Conservation (phyloP, 2,113 vertebrate species). For the Orcinus orca region DNA sequence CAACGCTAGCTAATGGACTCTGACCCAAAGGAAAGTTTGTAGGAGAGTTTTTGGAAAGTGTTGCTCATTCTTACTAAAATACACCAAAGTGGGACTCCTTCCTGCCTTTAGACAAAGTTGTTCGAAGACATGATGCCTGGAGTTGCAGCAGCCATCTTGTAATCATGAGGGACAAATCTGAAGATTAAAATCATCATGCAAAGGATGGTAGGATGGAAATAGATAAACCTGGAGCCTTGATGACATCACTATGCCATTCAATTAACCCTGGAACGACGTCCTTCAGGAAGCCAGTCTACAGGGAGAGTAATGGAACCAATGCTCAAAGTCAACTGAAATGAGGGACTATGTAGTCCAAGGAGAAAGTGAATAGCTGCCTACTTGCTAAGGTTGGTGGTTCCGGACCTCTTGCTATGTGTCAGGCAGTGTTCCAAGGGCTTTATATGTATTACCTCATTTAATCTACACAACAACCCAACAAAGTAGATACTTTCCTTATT, state of each 20-base stretch:
- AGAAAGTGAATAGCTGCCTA: background rate
- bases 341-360: background rate
- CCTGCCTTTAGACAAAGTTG: background rate
- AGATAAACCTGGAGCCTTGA: background rate
- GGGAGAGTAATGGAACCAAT: background rate
- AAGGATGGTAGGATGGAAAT: background rate
- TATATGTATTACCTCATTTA: background rate
- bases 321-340: background rate
- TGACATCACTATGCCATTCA: background rate
- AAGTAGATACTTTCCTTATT: background rate
- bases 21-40: background rate
- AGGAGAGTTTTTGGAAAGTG: background rate
- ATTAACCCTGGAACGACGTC: background rate
- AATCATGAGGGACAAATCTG: background rate
- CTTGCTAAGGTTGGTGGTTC: background rate
- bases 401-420: background rate
- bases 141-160: background rate
- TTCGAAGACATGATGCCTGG: background rate
- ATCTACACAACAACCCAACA: background rate
- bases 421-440: background rate
- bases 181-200: background rate
- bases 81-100: background rate
- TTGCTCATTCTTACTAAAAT: slow-evolving; percentile 11
- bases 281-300: background rate
- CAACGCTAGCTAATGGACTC: background rate